phyloP scores from a whole-genome alignment of 2,113 vertebrate species.

The Ptyas mucosa region DNA sequence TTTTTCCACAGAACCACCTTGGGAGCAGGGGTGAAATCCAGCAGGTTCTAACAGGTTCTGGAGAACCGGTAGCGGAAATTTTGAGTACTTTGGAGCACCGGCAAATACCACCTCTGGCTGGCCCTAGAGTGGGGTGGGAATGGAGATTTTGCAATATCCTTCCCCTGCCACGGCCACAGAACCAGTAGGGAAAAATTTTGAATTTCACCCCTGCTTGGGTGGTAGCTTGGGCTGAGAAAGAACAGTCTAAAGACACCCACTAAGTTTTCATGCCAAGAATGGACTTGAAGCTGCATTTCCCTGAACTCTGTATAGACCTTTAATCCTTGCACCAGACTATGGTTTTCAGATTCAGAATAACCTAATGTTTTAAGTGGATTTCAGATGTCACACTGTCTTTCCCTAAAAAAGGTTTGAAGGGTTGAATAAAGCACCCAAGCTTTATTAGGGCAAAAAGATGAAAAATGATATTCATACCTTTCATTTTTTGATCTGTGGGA shows the following conservation, averaged over 20 bases:
- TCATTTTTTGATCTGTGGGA: not conserved
- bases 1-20: too few species aligned
- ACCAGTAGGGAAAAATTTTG: too few species aligned
- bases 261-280: not conserved
- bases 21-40: too few species aligned
- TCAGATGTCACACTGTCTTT: not conserved
- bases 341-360: not conserved
- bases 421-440: not conserved
- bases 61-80: too few species aligned
- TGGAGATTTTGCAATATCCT: too few species aligned
- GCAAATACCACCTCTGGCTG: too few species aligned
- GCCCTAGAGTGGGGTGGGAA: too few species aligned
- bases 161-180: too few species aligned
- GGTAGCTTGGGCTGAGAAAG: not conserved
- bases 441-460: not conserved
- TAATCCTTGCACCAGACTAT: not conserved
- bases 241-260: not conserved
- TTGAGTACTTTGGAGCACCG: too few species aligned
- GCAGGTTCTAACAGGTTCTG: too few species aligned
- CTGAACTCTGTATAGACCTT: not conserved
- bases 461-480: not conserved
- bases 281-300: not conserved
- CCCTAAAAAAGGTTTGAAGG: not conserved
- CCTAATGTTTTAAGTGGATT: not conserved
- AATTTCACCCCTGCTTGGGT: not conserved